Percentiles rank a stretch among this genome's conserved stretches.
phyloP scores from a whole-genome alignment of 2,797 vertebrate genomes.

The Peromyscus melanophrys region DNA sequence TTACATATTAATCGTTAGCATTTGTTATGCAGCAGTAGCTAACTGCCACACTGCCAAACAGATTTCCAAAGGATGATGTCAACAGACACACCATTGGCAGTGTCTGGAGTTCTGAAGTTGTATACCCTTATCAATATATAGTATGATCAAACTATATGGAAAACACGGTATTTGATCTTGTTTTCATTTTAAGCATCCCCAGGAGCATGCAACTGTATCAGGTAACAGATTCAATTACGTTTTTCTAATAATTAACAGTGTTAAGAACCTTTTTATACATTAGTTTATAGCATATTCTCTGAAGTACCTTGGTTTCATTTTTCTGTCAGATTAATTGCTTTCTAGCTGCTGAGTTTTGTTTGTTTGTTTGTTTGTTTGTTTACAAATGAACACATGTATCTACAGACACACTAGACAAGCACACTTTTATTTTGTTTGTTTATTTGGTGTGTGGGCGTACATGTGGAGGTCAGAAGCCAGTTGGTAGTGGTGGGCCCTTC shows the following conservation, averaged over 20 bases:
- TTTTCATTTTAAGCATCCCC: conserved; percentile 24
- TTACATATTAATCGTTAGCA: not conserved
- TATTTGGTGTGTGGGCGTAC: not conserved
- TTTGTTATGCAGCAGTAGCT: conserved; percentile 18
- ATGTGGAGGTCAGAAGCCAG: not conserved
- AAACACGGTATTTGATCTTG: not conserved
- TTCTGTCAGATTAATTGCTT: not conserved
- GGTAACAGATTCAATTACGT: conserved; percentile 19
- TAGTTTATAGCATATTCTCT: not conserved
- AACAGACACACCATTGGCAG: not conserved
- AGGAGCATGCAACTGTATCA: not conserved
- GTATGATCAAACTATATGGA: not conserved
- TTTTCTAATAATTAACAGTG: conserved; percentile 24
- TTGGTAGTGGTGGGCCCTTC: not conserved
- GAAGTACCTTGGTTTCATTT: not conserved
- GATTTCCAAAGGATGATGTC: not conserved
- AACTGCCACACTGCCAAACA: not conserved
- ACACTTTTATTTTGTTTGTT: not conserved
- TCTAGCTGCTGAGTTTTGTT: not conserved
- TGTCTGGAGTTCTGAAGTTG: not conserved
- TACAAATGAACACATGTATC: not conserved
- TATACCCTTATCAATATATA: not conserved
- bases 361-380: too few relatives aligned
- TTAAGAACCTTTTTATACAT: not conserved
- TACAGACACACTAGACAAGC: not conserved